Conservation (phyloP, 2,797 vertebrate species). For the Centroberyx gerrardi region DNA sequence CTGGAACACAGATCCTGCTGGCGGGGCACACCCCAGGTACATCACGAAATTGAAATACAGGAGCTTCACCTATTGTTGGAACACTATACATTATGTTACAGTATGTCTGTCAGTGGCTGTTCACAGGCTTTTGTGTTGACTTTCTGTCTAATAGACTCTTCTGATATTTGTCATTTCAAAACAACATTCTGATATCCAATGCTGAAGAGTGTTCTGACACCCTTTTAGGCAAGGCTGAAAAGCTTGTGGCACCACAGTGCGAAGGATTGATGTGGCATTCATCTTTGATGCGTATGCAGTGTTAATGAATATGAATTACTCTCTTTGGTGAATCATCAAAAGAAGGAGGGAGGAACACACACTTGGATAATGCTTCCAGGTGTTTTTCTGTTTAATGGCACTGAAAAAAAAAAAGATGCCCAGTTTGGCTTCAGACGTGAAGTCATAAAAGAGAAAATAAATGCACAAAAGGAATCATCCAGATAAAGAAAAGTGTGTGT, state of each 20-base stretch:
- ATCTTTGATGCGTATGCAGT: background rate
- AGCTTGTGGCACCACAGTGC: conserved; percentile 1
- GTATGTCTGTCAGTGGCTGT: background rate
- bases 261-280: conserved; percentile 18
- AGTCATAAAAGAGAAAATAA: conserved; percentile 24
- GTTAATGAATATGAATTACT: background rate
- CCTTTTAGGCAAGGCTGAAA: conserved; percentile 10
- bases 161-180: conserved; percentile 18
- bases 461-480: conserved; percentile 43
- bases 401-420: background rate
- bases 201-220: background rate
- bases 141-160: conserved; percentile 3
- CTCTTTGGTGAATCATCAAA: conserved; percentile 10
- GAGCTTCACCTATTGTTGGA: conserved; percentile 32
- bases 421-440: conserved; percentile 9
- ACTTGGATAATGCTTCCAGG: conserved; percentile 18
- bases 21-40: conserved; percentile 40
- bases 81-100: conserved; percentile 16
- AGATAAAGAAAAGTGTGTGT: conserved; percentile 29
- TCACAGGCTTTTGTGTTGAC: conserved; percentile 18
- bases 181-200: conserved; percentile 7
- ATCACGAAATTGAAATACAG: conserved; percentile 27
- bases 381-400: background rate
- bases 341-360: background rate
- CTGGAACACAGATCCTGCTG: conserved; percentile 64